Percentiles rank a stretch among this genome's conserved stretches.
Evolutionary conservation across 2,888 invertebrate species (phyloP).

Genomic region (Lacanobia wlatinum): DNA sequence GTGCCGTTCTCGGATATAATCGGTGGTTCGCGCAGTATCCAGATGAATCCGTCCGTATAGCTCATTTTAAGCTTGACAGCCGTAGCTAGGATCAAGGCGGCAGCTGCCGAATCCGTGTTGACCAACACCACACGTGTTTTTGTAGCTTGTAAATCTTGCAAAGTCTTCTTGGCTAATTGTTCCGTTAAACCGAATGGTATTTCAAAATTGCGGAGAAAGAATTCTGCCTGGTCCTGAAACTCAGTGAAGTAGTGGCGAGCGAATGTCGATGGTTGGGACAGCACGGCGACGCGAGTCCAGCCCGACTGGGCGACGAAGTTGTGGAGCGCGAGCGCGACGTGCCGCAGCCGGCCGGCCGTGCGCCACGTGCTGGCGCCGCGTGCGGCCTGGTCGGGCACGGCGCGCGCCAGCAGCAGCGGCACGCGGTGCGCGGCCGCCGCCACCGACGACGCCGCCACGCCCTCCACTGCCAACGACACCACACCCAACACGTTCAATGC

Average conservation of each 20-base stretch:
- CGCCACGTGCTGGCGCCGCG: slow-evolving; percentile 3
- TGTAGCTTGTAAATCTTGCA: slow-evolving; percentile 48
- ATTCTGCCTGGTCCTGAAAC: background rate
- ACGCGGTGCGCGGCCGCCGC: slow-evolving; percentile 23
- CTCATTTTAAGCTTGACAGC: slow-evolving; percentile 84
- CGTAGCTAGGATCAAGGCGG: slow-evolving; percentile 93
- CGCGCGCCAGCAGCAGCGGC: slow-evolving; percentile 59
- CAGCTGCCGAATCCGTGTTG: slow-evolving; percentile 92
- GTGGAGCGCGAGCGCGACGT: slow-evolving; percentile 24
- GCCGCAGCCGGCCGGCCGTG: slow-evolving; percentile 45
- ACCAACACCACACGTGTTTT: slow-evolving; percentile 95
- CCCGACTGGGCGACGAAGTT: background rate
- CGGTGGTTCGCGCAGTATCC: slow-evolving; percentile 74
- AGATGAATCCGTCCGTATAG: slow-evolving; percentile 68
- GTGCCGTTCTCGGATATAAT: slow-evolving; percentile 12
- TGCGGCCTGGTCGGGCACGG: slow-evolving; percentile 20
- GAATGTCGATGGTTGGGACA: slow-evolving; percentile 8
- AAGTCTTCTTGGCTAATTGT: background rate
- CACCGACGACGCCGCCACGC: slow-evolving; percentile 25
- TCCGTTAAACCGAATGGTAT: slow-evolving; percentile 1
- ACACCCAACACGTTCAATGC: slow-evolving; percentile 5
- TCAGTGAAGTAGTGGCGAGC: slow-evolving; percentile 10
- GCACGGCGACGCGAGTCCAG: slow-evolving; percentile 23
- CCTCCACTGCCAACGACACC: slow-evolving; percentile 30
- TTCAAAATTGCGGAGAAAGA: background rate